Conservation (phyloP, 2,888 invertebrate genomes). For the Serripes groenlandicus region DNA sequence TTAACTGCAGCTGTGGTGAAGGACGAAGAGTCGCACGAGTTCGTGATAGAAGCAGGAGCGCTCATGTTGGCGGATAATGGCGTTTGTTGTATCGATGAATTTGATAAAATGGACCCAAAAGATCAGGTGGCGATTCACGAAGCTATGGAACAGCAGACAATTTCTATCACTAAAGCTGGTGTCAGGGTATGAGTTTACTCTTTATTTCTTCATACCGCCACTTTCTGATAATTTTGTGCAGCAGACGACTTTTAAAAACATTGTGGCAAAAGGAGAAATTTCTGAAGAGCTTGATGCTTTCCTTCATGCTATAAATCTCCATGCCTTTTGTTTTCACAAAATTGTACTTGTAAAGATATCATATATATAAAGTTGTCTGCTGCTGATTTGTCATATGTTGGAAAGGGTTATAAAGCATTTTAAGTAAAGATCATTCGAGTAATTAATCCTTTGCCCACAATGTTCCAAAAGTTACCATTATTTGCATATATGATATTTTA, state of each 20-base stretch:
- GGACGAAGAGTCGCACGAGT: conserved; percentile 99
- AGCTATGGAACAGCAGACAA: conserved; percentile 99
- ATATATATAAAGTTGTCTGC: no score
- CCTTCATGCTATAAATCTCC: no score
- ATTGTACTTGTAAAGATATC: no score
- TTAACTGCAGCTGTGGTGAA: conserved; percentile 99
- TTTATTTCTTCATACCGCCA: no score
- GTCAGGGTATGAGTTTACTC: conserved; percentile 86
- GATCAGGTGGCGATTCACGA: conserved; percentile 99
- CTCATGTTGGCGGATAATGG: conserved; percentile 99
- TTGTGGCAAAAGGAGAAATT: neutral
- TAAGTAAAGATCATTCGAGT: no score
- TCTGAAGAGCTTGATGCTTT: no score
- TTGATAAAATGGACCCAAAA: conserved; percentile 99
- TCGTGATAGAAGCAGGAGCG: conserved; percentile 99
- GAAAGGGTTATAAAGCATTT: no score
- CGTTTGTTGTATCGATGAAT: conserved; percentile 99
- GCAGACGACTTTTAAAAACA: neutral
- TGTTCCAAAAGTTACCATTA: no score
- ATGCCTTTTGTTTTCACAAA: no score
- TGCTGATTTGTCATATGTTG: no score
- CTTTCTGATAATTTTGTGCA: neutral
- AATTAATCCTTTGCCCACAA: no score
- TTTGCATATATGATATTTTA: no score
- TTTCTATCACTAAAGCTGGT: conserved; percentile 96